A percentile compares a stretch with the other conserved stretches of the same genome.
These are phyloP conservation scores for Chalcosyrphus nemorum DNA, from an alignment of 2,888 invertebrate genomes.

Conservation along the genomic window DNA sequence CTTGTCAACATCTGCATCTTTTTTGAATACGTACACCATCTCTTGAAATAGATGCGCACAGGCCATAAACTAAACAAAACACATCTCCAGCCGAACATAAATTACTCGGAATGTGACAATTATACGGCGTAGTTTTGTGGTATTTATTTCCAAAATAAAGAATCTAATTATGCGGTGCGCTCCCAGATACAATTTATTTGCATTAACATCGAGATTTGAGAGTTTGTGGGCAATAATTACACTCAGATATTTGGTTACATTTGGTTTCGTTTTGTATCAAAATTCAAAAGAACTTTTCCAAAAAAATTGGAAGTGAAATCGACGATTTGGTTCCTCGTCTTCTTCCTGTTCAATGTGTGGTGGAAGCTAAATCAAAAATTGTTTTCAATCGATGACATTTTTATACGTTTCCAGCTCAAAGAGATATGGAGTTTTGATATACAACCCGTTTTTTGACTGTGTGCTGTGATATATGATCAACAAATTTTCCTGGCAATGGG, in stretches of 20 bases:
- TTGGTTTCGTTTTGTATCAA: background rate
- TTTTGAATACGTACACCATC: constrained; percentile 4
- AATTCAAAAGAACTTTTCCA: no score
- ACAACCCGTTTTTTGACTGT: constrained; percentile 40
- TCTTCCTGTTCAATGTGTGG: background rate
- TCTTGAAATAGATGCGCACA: constrained; percentile 55
- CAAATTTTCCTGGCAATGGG: constrained; percentile 22
- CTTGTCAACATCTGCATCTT: constrained; percentile 60
- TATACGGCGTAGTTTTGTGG: constrained; percentile 60
- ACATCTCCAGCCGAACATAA: constrained; percentile 57
- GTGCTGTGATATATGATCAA: constrained; percentile 41
- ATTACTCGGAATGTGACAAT: constrained; percentile 70
- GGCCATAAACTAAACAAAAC: constrained; percentile 61
- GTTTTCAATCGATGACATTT: constrained; percentile 59
- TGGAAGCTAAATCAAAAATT: constrained; percentile 54
- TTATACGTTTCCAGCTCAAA: constrained; percentile 24
- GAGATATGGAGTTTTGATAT: constrained; percentile 7
- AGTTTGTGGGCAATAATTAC: constrained; percentile 4
- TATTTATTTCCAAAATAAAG: constrained; percentile 69
- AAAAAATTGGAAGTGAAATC: constrained; percentile 15
- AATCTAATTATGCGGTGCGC: constrained; percentile 63
- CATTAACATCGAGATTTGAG: constrained; percentile 12
- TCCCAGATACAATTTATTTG: constrained; percentile 62
- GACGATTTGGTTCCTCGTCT: background rate
- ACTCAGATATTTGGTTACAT: constrained; percentile 43